These are phyloP conservation scores for Anorthoa munda DNA, from an alignment of 2,888 invertebrate genomes.

Conservation along the genomic window DNA sequence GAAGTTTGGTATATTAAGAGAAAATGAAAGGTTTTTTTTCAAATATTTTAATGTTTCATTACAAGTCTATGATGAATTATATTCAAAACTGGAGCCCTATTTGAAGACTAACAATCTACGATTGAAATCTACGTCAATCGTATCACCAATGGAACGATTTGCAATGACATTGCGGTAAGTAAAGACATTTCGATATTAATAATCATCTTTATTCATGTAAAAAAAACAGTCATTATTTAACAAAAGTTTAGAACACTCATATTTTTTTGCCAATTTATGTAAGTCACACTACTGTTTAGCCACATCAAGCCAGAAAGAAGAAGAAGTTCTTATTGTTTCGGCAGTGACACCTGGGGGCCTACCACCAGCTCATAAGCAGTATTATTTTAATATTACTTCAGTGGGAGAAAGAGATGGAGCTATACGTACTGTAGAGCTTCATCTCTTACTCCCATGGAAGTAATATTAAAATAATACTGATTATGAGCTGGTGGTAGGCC, in stretches of 20 bases:
- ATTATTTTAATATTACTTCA: too few relatives aligned
- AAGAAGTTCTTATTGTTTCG: slow-evolving; percentile 63
- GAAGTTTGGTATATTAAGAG: slow-evolving; percentile 62
- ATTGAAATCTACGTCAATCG: slow-evolving; percentile 61
- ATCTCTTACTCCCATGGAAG: too few relatives aligned
- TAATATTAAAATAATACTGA: too few relatives aligned
- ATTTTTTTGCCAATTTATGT: slow-evolving; percentile 62
- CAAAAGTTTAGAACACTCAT: slow-evolving; percentile 63
- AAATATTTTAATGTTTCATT: slow-evolving; percentile 64
- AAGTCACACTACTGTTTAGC: slow-evolving; percentile 63
- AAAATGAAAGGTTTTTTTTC: slow-evolving; percentile 61
- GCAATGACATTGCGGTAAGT: slow-evolving; percentile 65
- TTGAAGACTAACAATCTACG: slow-evolving; percentile 64
- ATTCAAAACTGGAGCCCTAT: slow-evolving; percentile 65
- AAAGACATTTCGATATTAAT: slow-evolving; percentile 60
- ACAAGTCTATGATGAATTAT: slow-evolving; percentile 65
- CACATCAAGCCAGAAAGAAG: slow-evolving; percentile 62
- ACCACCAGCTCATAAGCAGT: too few relatives aligned
- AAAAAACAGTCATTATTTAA: slow-evolving; percentile 63
- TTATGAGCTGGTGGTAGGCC: too few relatives aligned
- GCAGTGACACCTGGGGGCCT: slow-evolving; percentile 51
- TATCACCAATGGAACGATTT: slow-evolving; percentile 64
- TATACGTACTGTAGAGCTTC: too few relatives aligned
- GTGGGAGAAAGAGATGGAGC: too few relatives aligned
- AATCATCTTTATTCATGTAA: slow-evolving; percentile 62